Evolutionary conservation across 2,888 invertebrate genomes (phyloP).

Genomic region (Eulithis testata): DNA sequence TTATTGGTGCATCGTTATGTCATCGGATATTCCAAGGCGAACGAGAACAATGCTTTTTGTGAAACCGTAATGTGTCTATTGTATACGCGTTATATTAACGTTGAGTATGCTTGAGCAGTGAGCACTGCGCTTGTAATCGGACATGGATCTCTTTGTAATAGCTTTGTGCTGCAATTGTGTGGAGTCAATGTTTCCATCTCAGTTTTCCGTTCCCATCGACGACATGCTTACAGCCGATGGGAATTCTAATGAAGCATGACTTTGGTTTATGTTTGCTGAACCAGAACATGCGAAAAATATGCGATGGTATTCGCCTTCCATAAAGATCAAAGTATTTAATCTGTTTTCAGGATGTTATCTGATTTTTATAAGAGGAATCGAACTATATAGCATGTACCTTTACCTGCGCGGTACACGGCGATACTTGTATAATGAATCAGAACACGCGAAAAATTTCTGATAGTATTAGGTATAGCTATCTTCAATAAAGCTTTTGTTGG

Average conservation of each 20-base stretch:
- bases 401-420: too few species aligned
- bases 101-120: constrained; percentile 10
- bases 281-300: constrained; percentile 5
- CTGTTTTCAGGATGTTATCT: background rate
- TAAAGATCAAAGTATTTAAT: background rate
- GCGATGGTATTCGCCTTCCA: background rate
- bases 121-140: constrained; percentile 18
- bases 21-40: constrained; percentile 38
- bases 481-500: too few species aligned
- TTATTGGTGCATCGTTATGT: constrained; percentile 42
- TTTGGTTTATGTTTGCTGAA: constrained; percentile 4
- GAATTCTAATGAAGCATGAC: constrained; percentile 14
- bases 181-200: constrained; percentile 22
- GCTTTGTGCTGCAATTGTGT: constrained; percentile 17
- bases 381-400: too few species aligned
- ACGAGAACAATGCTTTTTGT: constrained; percentile 39
- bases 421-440: too few species aligned
- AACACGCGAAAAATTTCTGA: too few species aligned
- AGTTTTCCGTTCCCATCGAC: constrained; percentile 16
- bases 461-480: too few species aligned
- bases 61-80: constrained; percentile 40
- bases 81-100: constrained; percentile 36
- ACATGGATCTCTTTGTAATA: constrained; percentile 24
- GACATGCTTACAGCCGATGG: constrained; percentile 16
- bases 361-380: too few species aligned